Evolutionary conservation across 2,888 invertebrate species (phyloP).

Genomic region (Leptinotarsa rubiginosa): DNA sequence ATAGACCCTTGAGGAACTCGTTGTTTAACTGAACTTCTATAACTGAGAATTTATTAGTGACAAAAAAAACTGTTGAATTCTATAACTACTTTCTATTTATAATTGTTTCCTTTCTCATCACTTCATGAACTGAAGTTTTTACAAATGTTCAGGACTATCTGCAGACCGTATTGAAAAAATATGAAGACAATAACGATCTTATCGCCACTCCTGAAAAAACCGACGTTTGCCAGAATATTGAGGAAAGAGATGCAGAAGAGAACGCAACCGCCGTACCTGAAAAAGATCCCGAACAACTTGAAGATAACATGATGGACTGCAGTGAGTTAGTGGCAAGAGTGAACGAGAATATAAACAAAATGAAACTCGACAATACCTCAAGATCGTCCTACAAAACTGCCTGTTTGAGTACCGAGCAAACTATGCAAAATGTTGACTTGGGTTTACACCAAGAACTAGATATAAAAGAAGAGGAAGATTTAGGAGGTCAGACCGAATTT

Average conservation of each 20-base stretch:
- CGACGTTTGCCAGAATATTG: neutral
- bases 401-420: conserved; percentile 28
- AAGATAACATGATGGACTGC: conserved; percentile 23
- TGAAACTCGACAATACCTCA: conserved; percentile 21
- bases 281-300: neutral
- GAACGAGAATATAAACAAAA: conserved; percentile 33
- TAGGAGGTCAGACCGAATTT: conserved; percentile 19
- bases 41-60: too few species aligned
- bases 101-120: too few species aligned
- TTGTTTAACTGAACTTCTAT: too few species aligned
- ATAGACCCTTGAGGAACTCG: too few species aligned
- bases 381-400: conserved; percentile 25
- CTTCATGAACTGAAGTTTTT: neutral
- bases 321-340: conserved; percentile 41
- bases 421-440: conserved; percentile 34
- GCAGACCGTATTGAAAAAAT: conserved; percentile 46
- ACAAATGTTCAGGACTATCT: conserved; percentile 43
- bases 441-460: conserved; percentile 33
- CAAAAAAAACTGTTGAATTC: too few species aligned
- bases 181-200: conserved; percentile 28
- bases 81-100: too few species aligned
- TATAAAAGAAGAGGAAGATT: neutral
- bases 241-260: neutral
- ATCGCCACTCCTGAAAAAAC: conserved; percentile 24
- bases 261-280: neutral